These are phyloP conservation scores for Alviniconcha marisindica DNA, from an alignment of 1,140 invertebrate genomes.

Conservation along the genomic window DNA sequence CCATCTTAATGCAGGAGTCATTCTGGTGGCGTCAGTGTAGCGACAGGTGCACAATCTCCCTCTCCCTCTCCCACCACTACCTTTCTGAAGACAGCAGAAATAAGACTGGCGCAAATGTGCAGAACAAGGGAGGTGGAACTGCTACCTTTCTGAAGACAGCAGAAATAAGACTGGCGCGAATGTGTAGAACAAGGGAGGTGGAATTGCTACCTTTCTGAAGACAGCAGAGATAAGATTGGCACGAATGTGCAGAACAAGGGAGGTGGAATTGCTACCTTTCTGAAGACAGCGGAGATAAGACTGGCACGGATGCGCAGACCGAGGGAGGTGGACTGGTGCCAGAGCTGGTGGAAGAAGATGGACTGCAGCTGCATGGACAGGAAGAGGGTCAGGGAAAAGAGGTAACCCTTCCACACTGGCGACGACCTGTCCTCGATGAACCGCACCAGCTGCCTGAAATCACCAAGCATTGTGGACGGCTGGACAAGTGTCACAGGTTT, in stretches of 20 bases:
- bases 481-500: too few relatives aligned
- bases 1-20: too few relatives aligned
- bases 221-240: slow-evolving; percentile 94
- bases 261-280: slow-evolving; percentile 81
- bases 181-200: slow-evolving; percentile 87
- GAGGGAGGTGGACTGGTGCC: slow-evolving; percentile 79
- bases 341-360: slow-evolving; percentile 81
- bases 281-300: slow-evolving; percentile 94
- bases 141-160: slow-evolving; percentile 93
- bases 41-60: too few relatives aligned
- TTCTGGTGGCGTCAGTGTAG: too few relatives aligned
- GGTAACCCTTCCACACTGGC: slow-evolving; percentile 87
- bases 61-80: too few relatives aligned
- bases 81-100: slow-evolving; percentile 95
- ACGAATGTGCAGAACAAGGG: slow-evolving; percentile 92
- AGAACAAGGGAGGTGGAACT: slow-evolving; percentile 86
- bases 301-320: slow-evolving; percentile 93
- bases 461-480: not conserved
- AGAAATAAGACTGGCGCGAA: slow-evolving; percentile 92
- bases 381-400: slow-evolving; percentile 87
- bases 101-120: slow-evolving; percentile 91
- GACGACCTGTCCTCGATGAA: slow-evolving; percentile 72
- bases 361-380: slow-evolving; percentile 89
- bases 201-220: slow-evolving; percentile 86
- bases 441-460: slow-evolving; percentile 70